Evolutionary conservation across 2,797 vertebrate species (phyloP).

Genomic region (Rhynchonycteris naso): DNA sequence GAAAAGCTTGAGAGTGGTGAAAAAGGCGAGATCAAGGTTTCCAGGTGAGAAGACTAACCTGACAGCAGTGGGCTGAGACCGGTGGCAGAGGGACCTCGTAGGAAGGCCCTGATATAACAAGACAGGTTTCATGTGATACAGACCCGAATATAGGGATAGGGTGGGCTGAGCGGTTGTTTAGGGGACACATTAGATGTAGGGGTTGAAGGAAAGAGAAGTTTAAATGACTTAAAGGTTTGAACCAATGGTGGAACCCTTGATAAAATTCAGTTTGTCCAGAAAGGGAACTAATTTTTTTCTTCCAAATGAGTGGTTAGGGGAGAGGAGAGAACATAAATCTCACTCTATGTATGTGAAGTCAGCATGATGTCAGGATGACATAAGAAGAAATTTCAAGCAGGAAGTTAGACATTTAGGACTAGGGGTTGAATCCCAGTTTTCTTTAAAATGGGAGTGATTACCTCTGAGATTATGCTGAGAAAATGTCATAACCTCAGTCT

Average conservation of each 20-base stretch:
- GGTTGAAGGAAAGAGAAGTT: not conserved
- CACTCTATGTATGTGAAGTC: not conserved
- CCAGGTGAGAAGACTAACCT: not conserved
- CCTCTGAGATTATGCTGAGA: not conserved
- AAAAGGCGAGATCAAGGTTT: conserved; percentile 2
- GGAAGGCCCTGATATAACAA: not conserved
- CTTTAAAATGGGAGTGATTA: not conserved
- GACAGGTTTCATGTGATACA: not conserved
- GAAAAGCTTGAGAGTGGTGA: not conserved
- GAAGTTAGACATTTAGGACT: not conserved
- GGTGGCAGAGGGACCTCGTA: not conserved
- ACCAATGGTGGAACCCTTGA: not conserved
- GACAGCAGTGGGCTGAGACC: not conserved
- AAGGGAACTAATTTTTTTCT: not conserved
- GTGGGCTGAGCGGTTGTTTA: not conserved
- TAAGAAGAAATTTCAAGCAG: not conserved
- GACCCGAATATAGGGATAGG: not conserved
- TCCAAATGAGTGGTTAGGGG: not conserved
- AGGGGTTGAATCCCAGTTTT: not conserved
- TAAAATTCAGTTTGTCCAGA: not conserved
- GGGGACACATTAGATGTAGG: not conserved
- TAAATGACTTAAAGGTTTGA: not conserved
- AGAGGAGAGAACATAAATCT: not conserved
- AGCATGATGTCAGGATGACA: not conserved
- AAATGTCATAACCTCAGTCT: not conserved